Base-by-base conservation (phyloP, 37 sponge, comb jelly and placozoan species). In the Amphimedon queenslandica region DNA sequence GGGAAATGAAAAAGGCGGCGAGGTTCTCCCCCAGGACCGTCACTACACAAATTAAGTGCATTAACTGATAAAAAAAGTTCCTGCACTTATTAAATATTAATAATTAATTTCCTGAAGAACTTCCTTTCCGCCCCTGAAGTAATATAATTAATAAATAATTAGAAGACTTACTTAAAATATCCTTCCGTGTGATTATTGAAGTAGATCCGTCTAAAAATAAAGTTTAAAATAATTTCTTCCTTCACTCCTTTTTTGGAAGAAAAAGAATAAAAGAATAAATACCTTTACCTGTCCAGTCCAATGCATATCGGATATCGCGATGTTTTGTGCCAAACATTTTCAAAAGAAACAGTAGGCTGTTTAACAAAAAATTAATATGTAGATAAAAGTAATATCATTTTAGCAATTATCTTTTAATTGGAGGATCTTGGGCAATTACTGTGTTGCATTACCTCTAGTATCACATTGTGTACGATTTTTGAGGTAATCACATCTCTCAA, bases 241-340 rank as follows among this genome's bases (percentile, higher is more conserved):
- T 76, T 37, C 25, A 25, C 4, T 40, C 29, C 36, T 4, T 65
- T 32, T n/a, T n/a, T n/a, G n/a, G n/a, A n/a, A n/a, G n/a, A n/a
- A n/a, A n/a, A n/a, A n/a, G n/a, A n/a, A n/a, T n/a, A n/a, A n/a
- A n/a, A n/a, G 56, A 29, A 40, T 27, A 42, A 31, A 69, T 11
- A 13, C 40, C 29, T 43, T 2, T 67, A 88, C 88, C 88, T 88
- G 64, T 88, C 88, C 57, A 88, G 40, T 53, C 88, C 88, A 69
- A 88, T 79, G 32, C 83, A 82, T 13, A 78, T 72, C 11, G 75
- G 71, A 8, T 82, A 74, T 23, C 67, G 43, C 1, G 88, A 82
- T 18, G 27, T 29, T 37, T 51, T 69, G 20, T 27, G 67, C 83
- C 83, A 88, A 2, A 69, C 76, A 18, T 39, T 73, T 53, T 55